Percentiles rank a stretch among this genome's conserved stretches.
These are phyloP conservation scores for Salvelinus namaycush DNA, from an alignment of 2,113 vertebrate species.

Conservation along the genomic window DNA sequence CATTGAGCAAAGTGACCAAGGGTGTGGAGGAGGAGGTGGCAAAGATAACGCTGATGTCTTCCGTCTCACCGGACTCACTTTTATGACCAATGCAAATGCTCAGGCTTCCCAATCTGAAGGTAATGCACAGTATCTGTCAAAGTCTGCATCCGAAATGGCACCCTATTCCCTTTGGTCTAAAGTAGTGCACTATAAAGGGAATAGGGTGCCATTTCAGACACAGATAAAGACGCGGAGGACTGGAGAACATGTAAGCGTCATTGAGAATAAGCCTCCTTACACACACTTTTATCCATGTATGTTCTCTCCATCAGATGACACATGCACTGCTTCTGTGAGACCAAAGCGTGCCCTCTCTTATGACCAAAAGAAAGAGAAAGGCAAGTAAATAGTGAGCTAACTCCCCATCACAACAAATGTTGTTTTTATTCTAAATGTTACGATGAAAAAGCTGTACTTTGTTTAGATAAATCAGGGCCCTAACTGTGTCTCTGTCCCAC, in stretches of 20 bases:
- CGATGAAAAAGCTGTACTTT: too few relatives aligned
- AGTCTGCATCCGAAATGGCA: too few relatives aligned
- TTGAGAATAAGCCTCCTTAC: not conserved
- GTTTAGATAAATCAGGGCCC: too few relatives aligned
- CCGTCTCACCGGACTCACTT: conserved; percentile 82
- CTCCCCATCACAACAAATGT: not conserved
- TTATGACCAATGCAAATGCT: conserved; percentile 87
- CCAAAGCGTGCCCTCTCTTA: conserved; percentile 48
- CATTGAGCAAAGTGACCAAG: conserved; percentile 85
- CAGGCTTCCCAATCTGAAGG: conserved; percentile 36
- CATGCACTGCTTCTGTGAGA: conserved; percentile 58
- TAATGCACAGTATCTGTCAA: too few relatives aligned
- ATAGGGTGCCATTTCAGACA: too few relatives aligned
- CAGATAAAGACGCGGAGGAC: too few relatives aligned
- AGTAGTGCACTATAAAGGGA: too few relatives aligned
- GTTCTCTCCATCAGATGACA: conserved; percentile 36
- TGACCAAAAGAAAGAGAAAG: conserved; percentile 10
- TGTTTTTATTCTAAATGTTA: too few relatives aligned
- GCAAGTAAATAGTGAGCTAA: conserved; percentile 28
- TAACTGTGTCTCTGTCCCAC: too few relatives aligned
- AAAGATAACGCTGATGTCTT: conserved; percentile 83
- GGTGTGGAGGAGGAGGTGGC: conserved; percentile 91
- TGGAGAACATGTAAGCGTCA: too few relatives aligned
- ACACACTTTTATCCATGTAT: not conserved
- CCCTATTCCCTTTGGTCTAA: too few relatives aligned